Evolutionary conservation across 2,797 vertebrate species (phyloP).

Genomic region (Enoplosus armatus): DNA sequence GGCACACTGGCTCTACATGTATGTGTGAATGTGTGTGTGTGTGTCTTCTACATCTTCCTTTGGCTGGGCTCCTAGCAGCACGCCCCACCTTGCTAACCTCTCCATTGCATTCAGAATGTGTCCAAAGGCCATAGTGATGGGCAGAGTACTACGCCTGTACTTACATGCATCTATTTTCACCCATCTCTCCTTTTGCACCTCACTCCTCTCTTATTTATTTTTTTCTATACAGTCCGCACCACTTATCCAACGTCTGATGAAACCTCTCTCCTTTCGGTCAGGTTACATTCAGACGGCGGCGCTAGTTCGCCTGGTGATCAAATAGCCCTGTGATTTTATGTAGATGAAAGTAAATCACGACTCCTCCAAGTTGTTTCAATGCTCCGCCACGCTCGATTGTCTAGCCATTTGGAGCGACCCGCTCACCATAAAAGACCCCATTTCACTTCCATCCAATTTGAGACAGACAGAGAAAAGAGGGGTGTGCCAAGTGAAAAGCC

Average conservation of each 20-base stretch:
- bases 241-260: slow-evolving; percentile 59
- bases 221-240: slow-evolving; percentile 51
- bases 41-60: slow-evolving; percentile 53
- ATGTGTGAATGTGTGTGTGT: slow-evolving; percentile 41
- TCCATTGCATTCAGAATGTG: slow-evolving; percentile 54
- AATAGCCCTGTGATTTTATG: slow-evolving; percentile 73
- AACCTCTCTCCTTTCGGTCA: slow-evolving; percentile 56
- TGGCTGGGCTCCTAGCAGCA: slow-evolving; percentile 55
- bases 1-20: slow-evolving; percentile 64
- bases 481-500: slow-evolving; percentile 66
- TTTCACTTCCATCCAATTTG: slow-evolving; percentile 72
- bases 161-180: slow-evolving; percentile 56
- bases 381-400: slow-evolving; percentile 72
- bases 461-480: slow-evolving; percentile 66
- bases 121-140: slow-evolving; percentile 64
- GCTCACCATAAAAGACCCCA: slow-evolving; percentile 68
- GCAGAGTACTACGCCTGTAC: slow-evolving; percentile 38
- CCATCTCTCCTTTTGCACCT: slow-evolving; percentile 15
- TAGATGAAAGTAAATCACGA: slow-evolving; percentile 78
- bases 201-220: slow-evolving; percentile 29
- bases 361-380: slow-evolving; percentile 72
- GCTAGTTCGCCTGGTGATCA: slow-evolving; percentile 63
- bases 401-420: slow-evolving; percentile 58
- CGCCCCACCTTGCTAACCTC: slow-evolving; percentile 60
- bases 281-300: slow-evolving; percentile 54